Evolutionary conservation across 2,888 invertebrate genomes (phyloP), one percentile per base, ranked within the genome.

Genomic region (Hedychridium roseum): DNA sequence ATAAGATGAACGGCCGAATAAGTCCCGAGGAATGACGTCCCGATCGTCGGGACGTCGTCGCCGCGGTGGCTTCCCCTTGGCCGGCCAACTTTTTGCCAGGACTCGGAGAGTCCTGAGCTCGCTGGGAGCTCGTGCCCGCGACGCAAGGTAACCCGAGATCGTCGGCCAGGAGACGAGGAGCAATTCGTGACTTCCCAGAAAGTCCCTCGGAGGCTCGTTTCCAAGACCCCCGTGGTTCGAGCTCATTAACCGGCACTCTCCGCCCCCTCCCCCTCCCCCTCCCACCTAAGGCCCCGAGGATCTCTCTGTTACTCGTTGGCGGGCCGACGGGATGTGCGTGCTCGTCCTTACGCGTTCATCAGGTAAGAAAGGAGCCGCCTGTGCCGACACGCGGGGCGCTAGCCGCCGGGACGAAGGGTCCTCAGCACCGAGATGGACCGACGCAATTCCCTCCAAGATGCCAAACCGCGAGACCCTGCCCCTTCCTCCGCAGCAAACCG

Each of bases 361-460:
- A 78, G 78, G 78, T 77, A 78, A 76, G 73, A 77, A 76, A 77
- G 73, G 58, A 78, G 77, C 74, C 78, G 77, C 76, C 77, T 77
- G 67, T 66, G 68, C 74, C 74, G 71, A 78, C 78, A 78, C 78
- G 76, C 76, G 71, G 74, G 78, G 78, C 71, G 78, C 76, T 78
- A 78, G 72, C 63, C 64, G 60, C 59, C 64, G 68, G 67, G 61
- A n/a, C n/a, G n/a, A n/a, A n/a, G n/a, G n/a, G n/a, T n/a, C n/a
- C n/a, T n/a, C n/a, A n/a, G n/a, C n/a, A n/a, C n/a, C n/a, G n/a
- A n/a, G n/a, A n/a, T n/a, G n/a, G n/a, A n/a, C n/a, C n/a, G n/a
- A n/a, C n/a, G n/a, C n/a, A n/a, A n/a, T n/a, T n/a, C n/a, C n/a
- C n/a, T n/a, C n/a, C n/a, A n/a, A n/a, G n/a, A n/a, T n/a, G n/a